Percentiles rank a stretch among this genome's conserved stretches.
These are phyloP conservation scores for Vimba vimba DNA, from an alignment of 2,113 vertebrate genomes.

Conservation along the genomic window DNA sequence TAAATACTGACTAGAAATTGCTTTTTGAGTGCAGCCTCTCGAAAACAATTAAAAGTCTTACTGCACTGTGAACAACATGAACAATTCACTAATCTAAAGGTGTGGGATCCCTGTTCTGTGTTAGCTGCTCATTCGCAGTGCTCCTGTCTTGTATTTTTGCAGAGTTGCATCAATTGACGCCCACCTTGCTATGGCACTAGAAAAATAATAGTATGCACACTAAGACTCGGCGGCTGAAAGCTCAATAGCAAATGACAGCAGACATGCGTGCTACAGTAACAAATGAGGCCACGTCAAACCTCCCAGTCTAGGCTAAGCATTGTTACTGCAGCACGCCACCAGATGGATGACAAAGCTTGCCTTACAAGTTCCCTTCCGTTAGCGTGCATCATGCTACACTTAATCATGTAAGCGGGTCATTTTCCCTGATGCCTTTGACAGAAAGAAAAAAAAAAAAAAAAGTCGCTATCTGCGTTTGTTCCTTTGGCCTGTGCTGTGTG, in stretches of 20 bases:
- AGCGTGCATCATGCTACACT: neutral
- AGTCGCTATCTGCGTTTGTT: slow-evolving; percentile 18
- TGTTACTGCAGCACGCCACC: slow-evolving; percentile 20
- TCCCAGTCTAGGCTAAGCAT: slow-evolving; percentile 5
- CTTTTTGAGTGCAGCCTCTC: neutral
- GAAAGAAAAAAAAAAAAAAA: neutral
- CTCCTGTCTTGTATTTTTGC: neutral
- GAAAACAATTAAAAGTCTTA: neutral
- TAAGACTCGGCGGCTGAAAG: slow-evolving; percentile 51
- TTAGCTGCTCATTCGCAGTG: neutral
- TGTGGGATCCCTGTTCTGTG: neutral
- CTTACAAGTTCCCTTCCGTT: neutral
- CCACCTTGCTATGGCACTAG: slow-evolving; percentile 40
- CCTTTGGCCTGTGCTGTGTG: slow-evolving; percentile 1
- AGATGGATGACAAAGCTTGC: slow-evolving; percentile 23
- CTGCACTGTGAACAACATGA: neutral
- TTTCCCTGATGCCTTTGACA: slow-evolving; percentile 1
- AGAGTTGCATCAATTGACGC: slow-evolving; percentile 18
- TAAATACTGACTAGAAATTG: neutral
- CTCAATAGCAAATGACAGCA: slow-evolving; percentile 47
- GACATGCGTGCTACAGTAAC: slow-evolving; percentile 4
- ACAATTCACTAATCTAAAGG: neutral
- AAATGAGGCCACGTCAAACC: slow-evolving; percentile 41
- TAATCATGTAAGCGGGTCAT: slow-evolving; percentile 10
- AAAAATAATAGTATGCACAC: slow-evolving; percentile 49